These are phyloP conservation scores for Minunthozetes semirufus DNA, from an alignment of 2,888 invertebrate species.

Conservation along the genomic window DNA sequence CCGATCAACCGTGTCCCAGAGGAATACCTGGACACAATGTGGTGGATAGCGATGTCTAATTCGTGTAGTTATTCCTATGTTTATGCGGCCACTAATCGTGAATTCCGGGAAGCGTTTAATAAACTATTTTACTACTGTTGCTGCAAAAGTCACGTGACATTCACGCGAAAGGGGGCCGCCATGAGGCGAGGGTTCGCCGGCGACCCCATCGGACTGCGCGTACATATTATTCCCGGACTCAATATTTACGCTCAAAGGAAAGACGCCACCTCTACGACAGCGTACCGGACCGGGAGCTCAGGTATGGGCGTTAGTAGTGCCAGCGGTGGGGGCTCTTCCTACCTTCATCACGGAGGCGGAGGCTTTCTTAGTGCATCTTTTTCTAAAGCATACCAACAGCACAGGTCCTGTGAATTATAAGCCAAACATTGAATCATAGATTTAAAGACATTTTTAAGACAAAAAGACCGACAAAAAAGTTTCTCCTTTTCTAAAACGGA, in stretches of 20 bases:
- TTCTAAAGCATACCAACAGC: neutral
- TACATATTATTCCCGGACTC: constrained; percentile 66
- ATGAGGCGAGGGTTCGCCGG: constrained; percentile 33
- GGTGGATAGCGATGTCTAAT: constrained; percentile 64
- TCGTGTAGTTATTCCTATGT: constrained; percentile 62
- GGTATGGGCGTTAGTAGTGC: neutral
- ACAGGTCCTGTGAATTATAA: constrained; percentile 1
- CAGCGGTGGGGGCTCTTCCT: constrained; percentile 8
- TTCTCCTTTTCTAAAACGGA: neutral
- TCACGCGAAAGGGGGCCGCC: constrained; percentile 51
- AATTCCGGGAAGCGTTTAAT: constrained; percentile 64
- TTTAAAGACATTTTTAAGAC: neutral
- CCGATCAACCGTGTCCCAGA: constrained; percentile 43
- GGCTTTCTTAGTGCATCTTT: neutral
- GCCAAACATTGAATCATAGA: neutral
- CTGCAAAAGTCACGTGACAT: constrained; percentile 66
- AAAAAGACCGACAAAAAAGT: neutral
- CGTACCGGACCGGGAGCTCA: neutral
- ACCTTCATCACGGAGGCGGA: constrained; percentile 7
- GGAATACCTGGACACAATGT: constrained; percentile 55
- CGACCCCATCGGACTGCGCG: constrained; percentile 48
- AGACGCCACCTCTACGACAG: constrained; percentile 22
- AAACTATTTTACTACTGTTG: constrained; percentile 71
- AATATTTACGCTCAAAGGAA: constrained; percentile 54
- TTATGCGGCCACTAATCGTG: constrained; percentile 60